A percentile compares a stretch with the other conserved stretches of the same genome.
Conservation (phyloP, 2,888 invertebrate species). For the Terebella lapidaria region DNA sequence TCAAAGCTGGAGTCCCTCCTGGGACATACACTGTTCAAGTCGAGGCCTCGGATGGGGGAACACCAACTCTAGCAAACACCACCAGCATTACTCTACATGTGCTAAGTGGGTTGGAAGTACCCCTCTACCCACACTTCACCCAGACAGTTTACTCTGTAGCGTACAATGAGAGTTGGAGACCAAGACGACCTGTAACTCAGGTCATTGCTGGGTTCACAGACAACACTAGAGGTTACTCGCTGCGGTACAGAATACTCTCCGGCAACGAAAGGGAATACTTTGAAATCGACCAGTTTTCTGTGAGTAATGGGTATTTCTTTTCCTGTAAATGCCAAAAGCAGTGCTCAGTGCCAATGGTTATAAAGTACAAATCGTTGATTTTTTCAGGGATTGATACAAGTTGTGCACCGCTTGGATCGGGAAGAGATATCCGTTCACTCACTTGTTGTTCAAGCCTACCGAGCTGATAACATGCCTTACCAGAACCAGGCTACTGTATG, state of each 20-base stretch:
- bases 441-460: no score
- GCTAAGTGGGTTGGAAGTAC: not conserved
- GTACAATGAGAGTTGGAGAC: conserved; percentile 1
- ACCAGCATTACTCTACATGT: conserved; percentile 2
- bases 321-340: no score
- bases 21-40: conserved; percentile 7
- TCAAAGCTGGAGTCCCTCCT: not conserved
- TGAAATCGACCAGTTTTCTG: no score
- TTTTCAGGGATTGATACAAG: no score
- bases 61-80: conserved; percentile 2
- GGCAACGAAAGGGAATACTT: no score
- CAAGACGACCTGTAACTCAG: conserved; percentile 2
- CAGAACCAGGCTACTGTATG: no score
- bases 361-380: no score
- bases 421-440: no score
- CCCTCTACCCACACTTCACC: conserved; percentile 5
- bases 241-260: not conserved
- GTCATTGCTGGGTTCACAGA: not conserved
- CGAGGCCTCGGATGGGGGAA: conserved; percentile 8
- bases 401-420: no score
- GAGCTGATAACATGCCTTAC: no score
- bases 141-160: conserved; percentile 5
- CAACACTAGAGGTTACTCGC: not conserved
- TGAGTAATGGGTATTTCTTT: no score
- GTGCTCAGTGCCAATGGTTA: no score